Evolutionary conservation across 1,140 invertebrate genomes (phyloP).

Genomic region (Atta texana): DNA sequence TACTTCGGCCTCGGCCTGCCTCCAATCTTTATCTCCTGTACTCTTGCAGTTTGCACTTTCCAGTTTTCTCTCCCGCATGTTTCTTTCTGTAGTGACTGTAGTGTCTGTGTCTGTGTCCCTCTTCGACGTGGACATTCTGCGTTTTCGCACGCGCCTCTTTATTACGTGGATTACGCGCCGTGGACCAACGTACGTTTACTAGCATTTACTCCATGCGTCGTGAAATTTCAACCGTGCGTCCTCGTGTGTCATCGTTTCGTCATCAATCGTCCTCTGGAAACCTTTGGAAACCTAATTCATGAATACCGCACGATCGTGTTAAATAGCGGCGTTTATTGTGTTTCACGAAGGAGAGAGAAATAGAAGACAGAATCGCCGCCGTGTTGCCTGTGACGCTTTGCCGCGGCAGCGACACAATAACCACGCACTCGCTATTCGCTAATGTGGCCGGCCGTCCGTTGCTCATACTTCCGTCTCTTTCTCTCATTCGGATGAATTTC

Average conservation of each 20-base stretch:
- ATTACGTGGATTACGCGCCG: slow-evolving; percentile 6
- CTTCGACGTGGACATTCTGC: neutral
- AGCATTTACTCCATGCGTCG: neutral
- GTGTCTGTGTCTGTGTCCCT: neutral
- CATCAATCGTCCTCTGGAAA: neutral
- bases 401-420: slow-evolving; percentile 57
- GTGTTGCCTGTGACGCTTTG: slow-evolving; percentile 56
- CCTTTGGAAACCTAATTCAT: neutral
- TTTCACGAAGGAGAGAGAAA: slow-evolving; percentile 6
- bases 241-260: neutral
- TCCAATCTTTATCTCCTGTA: slow-evolving; percentile 25
- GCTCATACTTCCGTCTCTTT: slow-evolving; percentile 35
- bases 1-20: neutral
- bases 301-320: neutral
- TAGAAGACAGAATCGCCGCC: slow-evolving; percentile 46
- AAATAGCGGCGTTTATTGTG: slow-evolving; percentile 3
- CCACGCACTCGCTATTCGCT: slow-evolving; percentile 59
- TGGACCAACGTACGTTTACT: slow-evolving; percentile 9
- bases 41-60: neutral
- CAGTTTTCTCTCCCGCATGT: neutral
- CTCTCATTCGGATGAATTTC: slow-evolving; percentile 28
- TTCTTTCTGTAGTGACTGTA: neutral
- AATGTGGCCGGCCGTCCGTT: slow-evolving; percentile 55
- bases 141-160: slow-evolving; percentile 33
- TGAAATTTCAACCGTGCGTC: neutral